Percentiles rank a stretch among this genome's conserved stretches.
Evolutionary conservation across 2,113 vertebrate genomes (phyloP).

Genomic region (Erythrocercus mccallii): DNA sequence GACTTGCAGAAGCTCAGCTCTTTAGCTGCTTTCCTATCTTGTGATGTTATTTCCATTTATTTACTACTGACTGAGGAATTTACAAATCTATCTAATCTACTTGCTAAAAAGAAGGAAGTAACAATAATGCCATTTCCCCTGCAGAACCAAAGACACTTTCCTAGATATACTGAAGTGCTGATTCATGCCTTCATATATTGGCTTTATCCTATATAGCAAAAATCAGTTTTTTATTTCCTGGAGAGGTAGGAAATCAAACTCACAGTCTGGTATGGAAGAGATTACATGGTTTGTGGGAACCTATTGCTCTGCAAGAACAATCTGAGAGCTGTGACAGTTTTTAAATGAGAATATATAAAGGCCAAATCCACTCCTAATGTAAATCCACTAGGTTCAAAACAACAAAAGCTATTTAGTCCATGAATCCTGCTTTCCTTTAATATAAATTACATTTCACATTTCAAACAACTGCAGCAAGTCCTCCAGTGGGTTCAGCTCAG

Average conservation of each 20-base stretch:
- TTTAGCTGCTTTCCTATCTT: neutral
- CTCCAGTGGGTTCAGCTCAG: neutral
- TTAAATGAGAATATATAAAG: neutral
- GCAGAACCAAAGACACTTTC: neutral
- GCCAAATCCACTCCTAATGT: neutral
- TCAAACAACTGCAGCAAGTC: neutral
- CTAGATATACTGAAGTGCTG: neutral
- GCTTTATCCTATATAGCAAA: neutral
- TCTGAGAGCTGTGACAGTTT: neutral
- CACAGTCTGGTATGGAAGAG: neutral
- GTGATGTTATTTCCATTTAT: conserved; percentile 9
- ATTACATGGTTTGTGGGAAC: neutral
- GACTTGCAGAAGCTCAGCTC: neutral
- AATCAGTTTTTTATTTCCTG: neutral
- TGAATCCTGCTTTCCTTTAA: neutral
- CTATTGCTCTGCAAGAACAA: neutral
- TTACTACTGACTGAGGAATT: neutral
- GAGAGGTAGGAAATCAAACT: conserved; percentile 9
- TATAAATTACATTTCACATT: neutral
- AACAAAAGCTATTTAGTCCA: neutral
- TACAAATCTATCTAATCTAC: neutral
- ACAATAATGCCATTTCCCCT: neutral
- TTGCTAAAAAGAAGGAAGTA: neutral
- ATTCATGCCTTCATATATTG: neutral
- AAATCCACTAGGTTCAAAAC: neutral